phyloP scores from a whole-genome alignment of 2,113 vertebrate genomes.

The Aegotheles bennettii region DNA sequence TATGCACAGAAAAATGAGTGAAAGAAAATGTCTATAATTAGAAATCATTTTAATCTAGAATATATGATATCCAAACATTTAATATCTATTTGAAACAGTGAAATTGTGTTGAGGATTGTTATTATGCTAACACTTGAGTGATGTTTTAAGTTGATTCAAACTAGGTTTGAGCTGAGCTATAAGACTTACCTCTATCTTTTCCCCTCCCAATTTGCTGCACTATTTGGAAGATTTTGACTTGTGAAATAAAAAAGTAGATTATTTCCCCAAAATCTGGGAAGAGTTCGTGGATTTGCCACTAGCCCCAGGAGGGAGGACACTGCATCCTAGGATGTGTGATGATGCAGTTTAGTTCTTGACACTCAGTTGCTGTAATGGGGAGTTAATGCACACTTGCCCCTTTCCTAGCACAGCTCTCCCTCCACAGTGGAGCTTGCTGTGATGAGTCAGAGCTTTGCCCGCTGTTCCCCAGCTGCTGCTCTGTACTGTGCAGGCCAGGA shows the following conservation, averaged over 20 bases:
- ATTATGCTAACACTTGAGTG: neutral
- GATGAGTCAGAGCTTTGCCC: neutral
- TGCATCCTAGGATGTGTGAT: neutral
- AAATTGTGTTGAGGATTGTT: neutral
- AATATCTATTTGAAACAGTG: neutral
- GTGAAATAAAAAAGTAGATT: neutral
- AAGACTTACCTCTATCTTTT: neutral
- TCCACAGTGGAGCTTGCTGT: fast-evolving
- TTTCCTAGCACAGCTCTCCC: neutral
- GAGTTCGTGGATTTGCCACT: neutral
- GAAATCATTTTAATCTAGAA: neutral
- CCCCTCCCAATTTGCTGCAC: neutral
- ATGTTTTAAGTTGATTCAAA: neutral
- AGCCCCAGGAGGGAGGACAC: neutral
- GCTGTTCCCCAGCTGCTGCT: fast-evolving
- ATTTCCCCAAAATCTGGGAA: neutral
- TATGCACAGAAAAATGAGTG: neutral
- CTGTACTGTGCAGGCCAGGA: fast-evolving
- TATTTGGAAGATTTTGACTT: neutral
- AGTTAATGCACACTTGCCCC: neutral
- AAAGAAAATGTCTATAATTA: neutral
- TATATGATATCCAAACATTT: neutral
- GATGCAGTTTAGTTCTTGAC: neutral
- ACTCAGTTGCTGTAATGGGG: neutral
- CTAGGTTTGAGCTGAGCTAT: neutral